Percentiles rank a stretch among this genome's conserved stretches.
These are phyloP conservation scores for Corvus moneduloides DNA, from an alignment of 2,113 vertebrate species.

Conservation along the genomic window DNA sequence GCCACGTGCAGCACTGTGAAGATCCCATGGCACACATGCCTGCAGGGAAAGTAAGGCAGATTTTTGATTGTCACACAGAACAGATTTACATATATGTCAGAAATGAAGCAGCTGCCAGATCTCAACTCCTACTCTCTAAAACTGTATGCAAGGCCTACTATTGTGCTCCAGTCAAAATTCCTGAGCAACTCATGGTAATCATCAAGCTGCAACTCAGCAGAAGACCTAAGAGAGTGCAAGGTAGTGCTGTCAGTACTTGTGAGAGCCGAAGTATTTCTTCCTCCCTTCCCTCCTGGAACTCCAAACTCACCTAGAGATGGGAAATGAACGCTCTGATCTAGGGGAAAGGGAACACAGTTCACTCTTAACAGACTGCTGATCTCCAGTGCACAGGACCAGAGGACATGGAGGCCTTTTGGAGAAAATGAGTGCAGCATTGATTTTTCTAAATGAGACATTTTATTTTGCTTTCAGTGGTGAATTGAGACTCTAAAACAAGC, in stretches of 20 bases:
- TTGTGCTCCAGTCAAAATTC: slow-evolving; percentile 10
- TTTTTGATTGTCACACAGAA: neutral
- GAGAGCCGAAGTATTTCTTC: neutral
- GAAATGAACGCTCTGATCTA: neutral
- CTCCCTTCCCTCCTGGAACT: neutral
- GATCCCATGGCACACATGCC: neutral
- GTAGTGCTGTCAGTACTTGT: neutral
- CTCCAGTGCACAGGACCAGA: neutral
- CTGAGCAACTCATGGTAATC: neutral
- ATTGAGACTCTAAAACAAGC: neutral
- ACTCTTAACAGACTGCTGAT: neutral
- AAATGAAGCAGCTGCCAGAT: neutral
- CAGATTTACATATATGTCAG: slow-evolving; percentile 18
- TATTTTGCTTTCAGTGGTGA: neutral
- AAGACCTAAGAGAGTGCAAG: neutral
- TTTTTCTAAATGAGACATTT: neutral
- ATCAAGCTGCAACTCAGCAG: neutral
- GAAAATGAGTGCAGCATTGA: neutral
- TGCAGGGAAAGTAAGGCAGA: neutral
- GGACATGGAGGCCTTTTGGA: neutral
- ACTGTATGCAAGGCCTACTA: neutral
- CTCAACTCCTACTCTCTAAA: slow-evolving; percentile 28
- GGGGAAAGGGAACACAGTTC: neutral
- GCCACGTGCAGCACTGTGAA: neutral
- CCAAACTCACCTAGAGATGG: neutral